These are phyloP conservation scores for Erebia epiphron DNA, from an alignment of 2,888 invertebrate species.

Conservation along the genomic window DNA sequence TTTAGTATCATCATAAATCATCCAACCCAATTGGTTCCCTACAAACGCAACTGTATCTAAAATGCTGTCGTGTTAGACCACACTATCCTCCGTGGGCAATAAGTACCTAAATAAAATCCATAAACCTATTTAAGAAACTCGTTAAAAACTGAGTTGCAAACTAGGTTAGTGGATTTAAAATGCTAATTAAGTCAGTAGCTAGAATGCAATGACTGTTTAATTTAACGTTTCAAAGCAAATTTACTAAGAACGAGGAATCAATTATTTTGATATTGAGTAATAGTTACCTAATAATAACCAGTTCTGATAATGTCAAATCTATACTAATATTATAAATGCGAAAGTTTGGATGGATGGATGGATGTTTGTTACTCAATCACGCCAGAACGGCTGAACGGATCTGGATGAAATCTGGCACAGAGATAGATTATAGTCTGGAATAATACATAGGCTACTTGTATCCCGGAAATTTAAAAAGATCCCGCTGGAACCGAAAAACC, in stretches of 20 bases:
- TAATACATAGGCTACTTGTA: too few relatives aligned
- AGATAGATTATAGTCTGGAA: too few relatives aligned
- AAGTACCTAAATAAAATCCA: conserved; percentile 6
- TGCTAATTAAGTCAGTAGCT: conserved; percentile 26
- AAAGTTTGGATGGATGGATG: too few relatives aligned
- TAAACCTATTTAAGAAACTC: conserved; percentile 15
- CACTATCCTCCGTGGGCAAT: not conserved
- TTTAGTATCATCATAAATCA: not conserved
- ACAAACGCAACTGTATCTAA: not conserved
- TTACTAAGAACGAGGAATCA: conserved; percentile 1
- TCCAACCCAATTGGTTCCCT: not conserved
- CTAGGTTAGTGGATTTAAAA: conserved; percentile 27
- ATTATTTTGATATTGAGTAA: not conserved
- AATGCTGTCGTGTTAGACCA: not conserved
- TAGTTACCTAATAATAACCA: not conserved
- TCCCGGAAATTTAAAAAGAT: too few relatives aligned
- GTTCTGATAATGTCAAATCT: not conserved
- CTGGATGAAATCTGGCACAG: too few relatives aligned
- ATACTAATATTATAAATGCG: too few relatives aligned
- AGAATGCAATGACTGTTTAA: conserved; percentile 23
- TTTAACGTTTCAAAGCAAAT: conserved; percentile 9
- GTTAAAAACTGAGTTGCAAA: conserved; percentile 21
- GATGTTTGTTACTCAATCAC: too few relatives aligned
- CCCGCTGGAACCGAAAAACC: too few relatives aligned
- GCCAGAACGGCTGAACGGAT: too few relatives aligned